Evolutionary conservation across 2,797 vertebrate species (phyloP).

Genomic region (Lepus oiostolus): DNA sequence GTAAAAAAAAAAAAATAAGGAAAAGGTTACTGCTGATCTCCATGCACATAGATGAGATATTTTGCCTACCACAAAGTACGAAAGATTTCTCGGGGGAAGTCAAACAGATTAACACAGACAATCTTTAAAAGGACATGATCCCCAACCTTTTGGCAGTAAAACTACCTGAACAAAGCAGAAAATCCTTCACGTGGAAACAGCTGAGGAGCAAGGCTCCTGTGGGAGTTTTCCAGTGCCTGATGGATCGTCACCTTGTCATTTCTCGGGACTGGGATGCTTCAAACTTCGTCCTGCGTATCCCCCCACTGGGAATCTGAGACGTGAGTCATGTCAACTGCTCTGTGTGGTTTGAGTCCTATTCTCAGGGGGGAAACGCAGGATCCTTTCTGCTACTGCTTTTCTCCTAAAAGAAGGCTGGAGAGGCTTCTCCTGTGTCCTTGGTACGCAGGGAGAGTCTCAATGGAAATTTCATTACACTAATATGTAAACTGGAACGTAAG

Average conservation of each 20-base stretch:
- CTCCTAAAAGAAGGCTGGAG: conserved; percentile 37
- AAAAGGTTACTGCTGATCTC: conserved; percentile 57
- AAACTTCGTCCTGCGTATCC: conserved; percentile 1
- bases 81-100: conserved; percentile 33
- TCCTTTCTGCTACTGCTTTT: not conserved
- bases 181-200: conserved; percentile 37
- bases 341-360: not conserved
- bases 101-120: conserved; percentile 50
- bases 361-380: not conserved
- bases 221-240: conserved; percentile 61
- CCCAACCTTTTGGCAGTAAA: conserved; percentile 11
- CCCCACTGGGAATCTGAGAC: conserved; percentile 29
- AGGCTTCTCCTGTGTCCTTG: conserved; percentile 27
- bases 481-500: not conserved
- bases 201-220: conserved; percentile 37
- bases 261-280: conserved; percentile 36
- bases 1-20: conserved; percentile 26
- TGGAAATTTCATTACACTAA: conserved; percentile 45
- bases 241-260: conserved; percentile 1
- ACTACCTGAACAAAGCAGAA: conserved; percentile 50
- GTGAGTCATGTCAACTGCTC: not conserved
- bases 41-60: not conserved
- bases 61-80: conserved; percentile 39
- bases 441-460: not conserved
- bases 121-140: conserved; percentile 51